Percentiles rank a stretch among this genome's conserved stretches.
Evolutionary conservation across 1,140 invertebrate genomes (phyloP).

Genomic region (Atopsyche davidsoni): DNA sequence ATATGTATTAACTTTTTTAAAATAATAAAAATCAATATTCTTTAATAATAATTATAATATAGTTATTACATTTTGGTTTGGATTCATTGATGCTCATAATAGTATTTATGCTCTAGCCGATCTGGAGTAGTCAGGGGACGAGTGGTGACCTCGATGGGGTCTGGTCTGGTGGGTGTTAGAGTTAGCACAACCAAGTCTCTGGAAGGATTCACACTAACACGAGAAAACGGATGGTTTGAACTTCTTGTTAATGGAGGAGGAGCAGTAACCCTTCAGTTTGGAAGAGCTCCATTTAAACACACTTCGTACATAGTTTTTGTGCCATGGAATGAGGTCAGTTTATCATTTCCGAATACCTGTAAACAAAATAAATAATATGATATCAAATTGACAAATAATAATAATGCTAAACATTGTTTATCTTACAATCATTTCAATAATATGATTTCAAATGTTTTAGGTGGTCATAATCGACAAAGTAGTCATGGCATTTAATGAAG

Average conservation of each 20-base stretch:
- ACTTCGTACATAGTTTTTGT: conserved; percentile 89
- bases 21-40: too few relatives aligned
- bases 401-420: too few relatives aligned
- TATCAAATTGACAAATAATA: too few relatives aligned
- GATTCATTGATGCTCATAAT: neutral
- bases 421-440: neutral
- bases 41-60: too few relatives aligned
- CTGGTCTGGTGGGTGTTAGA: conserved; percentile 87
- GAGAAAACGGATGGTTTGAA: conserved; percentile 92
- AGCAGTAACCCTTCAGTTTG: conserved; percentile 89
- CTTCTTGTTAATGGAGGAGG: conserved; percentile 95
- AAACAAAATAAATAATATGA: too few relatives aligned
- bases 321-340: conserved; percentile 89
- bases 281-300: conserved; percentile 84
- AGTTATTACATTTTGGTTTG: neutral
- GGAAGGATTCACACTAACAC: conserved; percentile 90
- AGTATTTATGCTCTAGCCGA: conserved; percentile 58
- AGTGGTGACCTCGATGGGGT: conserved; percentile 84
- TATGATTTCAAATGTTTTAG: conserved; percentile 46
- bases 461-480: conserved; percentile 86
- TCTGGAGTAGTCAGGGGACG: conserved; percentile 92
- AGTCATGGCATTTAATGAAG: conserved; percentile 77
- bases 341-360: too few relatives aligned
- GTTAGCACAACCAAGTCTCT: conserved; percentile 84
- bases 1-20: too few relatives aligned